A percentile compares a stretch with the other conserved stretches of the same genome.
Evolutionary conservation across 1,140 invertebrate species (phyloP).

Genomic region (Drosophila nebulosa): DNA sequence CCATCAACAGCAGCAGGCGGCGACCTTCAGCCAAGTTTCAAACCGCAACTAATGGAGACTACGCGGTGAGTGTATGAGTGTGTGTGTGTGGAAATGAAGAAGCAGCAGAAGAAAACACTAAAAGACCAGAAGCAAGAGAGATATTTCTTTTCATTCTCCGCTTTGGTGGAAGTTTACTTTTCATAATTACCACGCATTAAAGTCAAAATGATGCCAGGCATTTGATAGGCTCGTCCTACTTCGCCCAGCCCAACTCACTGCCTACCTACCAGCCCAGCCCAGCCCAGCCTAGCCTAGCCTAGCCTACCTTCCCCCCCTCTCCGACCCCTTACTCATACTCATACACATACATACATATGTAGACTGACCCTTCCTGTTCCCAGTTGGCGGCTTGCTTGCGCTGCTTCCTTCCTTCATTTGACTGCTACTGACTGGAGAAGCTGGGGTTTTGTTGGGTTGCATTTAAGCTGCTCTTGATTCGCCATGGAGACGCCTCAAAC

Average conservation of each 20-base stretch:
- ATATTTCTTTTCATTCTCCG: constrained; percentile 30
- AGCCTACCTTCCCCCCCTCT: background rate
- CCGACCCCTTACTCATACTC: too few species aligned
- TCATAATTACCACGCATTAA: constrained; percentile 73
- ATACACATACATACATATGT: too few species aligned
- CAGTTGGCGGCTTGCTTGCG: background rate
- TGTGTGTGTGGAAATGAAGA: background rate
- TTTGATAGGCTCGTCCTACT: constrained; percentile 35
- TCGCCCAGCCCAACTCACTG: background rate
- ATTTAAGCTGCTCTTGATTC: constrained; percentile 63
- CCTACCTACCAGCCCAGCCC: too few species aligned
- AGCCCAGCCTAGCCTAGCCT: too few species aligned
- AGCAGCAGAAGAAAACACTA: background rate
- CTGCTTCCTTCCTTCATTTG: background rate
- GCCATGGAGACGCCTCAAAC: constrained; percentile 54
- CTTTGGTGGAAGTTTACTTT: constrained; percentile 62
- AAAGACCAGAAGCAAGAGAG: constrained; percentile 63
- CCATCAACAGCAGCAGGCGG: background rate
- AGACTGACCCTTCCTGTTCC: background rate
- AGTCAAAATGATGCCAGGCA: constrained; percentile 55
- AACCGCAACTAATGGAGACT: constrained; percentile 53
- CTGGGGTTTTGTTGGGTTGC: too few species aligned
- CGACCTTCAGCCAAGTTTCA: constrained; percentile 36
- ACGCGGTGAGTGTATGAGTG: background rate
- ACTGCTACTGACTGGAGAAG: too few species aligned